These are phyloP conservation scores for Coboldia fuscipes DNA, from an alignment of 1,140 invertebrate genomes.

Conservation along the genomic window DNA sequence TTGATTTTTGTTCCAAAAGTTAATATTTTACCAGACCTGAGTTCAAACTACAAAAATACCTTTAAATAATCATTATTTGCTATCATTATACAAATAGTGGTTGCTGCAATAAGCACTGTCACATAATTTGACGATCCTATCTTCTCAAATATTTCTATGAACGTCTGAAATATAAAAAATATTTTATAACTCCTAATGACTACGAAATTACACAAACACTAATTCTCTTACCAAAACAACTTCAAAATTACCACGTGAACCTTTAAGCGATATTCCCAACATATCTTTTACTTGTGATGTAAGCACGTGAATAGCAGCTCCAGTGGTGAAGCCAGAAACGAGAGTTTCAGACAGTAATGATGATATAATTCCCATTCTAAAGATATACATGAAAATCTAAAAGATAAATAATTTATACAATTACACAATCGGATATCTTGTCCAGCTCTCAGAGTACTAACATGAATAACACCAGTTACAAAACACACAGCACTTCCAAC, in stretches of 20 bases:
- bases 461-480: constrained; percentile 34
- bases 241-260: not conserved
- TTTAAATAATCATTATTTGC: constrained; percentile 54
- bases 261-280: constrained; percentile 32
- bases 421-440: not conserved
- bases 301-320: constrained; percentile 46
- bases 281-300: constrained; percentile 55
- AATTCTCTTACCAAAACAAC: constrained; percentile 1
- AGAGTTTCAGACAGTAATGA: constrained; percentile 52
- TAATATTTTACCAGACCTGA: not conserved
- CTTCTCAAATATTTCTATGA: constrained; percentile 30
- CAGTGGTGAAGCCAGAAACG: constrained; percentile 57
- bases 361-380: constrained; percentile 45
- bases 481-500: constrained; percentile 33
- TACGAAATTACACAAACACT: not conserved
- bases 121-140: constrained; percentile 34
- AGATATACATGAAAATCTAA: constrained; percentile 40
- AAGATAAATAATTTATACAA: constrained; percentile 9
- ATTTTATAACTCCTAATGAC: constrained; percentile 6
- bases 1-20: constrained; percentile 31
- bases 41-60: constrained; percentile 20
- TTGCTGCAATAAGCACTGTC: constrained; percentile 38
- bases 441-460: constrained; percentile 10
- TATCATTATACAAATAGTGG: constrained; percentile 41
- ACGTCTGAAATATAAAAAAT: constrained; percentile 32